Conservation (phyloP, 2,113 vertebrate genomes). For the Podarcis cretensis region DNA sequence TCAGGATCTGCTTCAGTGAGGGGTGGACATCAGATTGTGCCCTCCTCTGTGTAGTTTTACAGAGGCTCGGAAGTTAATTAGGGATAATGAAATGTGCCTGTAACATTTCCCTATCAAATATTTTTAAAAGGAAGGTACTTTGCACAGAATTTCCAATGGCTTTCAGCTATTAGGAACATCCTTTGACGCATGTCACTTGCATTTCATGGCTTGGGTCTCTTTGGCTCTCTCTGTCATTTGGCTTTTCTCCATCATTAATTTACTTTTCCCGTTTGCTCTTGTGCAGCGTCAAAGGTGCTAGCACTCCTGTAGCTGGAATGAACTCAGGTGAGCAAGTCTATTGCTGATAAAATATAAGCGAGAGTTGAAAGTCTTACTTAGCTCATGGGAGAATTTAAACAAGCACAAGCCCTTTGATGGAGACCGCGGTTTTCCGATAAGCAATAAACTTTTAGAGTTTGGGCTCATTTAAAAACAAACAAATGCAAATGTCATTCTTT, state of each 20-base stretch:
- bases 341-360: background rate
- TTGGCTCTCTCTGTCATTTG: slow-evolving; percentile 29
- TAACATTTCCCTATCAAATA: background rate
- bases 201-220: slow-evolving; percentile 28
- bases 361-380: background rate
- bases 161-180: slow-evolving; percentile 12
- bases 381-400: background rate
- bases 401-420: background rate
- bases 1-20: slow-evolving; percentile 1
- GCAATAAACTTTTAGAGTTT: background rate
- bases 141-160: slow-evolving; percentile 1
- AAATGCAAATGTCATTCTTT: background rate
- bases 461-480: background rate
- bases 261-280: slow-evolving; percentile 35
- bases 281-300: slow-evolving; percentile 27
- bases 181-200: slow-evolving; percentile 23
- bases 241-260: slow-evolving; percentile 31
- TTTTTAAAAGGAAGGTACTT: background rate
- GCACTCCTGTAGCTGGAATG: slow-evolving; percentile 31
- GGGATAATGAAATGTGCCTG: background rate
- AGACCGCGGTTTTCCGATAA: background rate
- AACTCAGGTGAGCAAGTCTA: slow-evolving; percentile 26
- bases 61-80: slow-evolving; percentile 5
- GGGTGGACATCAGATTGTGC: background rate
- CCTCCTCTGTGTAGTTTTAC: background rate